Conservation (phyloP, 2,113 vertebrate genomes). For the Malurus cyaneus region DNA sequence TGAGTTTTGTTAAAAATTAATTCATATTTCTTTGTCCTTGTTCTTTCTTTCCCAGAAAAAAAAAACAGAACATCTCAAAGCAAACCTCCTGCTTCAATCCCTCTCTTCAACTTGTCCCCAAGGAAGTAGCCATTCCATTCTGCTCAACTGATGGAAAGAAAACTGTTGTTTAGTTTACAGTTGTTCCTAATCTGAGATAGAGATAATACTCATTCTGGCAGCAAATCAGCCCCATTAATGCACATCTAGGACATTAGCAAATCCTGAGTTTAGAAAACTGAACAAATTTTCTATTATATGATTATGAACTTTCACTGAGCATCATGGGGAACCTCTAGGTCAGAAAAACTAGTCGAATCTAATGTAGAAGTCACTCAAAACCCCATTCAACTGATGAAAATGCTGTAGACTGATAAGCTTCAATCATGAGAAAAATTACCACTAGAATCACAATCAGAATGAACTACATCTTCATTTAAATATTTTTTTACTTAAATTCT, state of each 20-base stretch:
- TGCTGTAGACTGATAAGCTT: background rate
- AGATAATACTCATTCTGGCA: background rate
- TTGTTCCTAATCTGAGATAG: background rate
- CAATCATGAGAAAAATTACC: background rate
- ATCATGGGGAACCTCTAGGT: background rate
- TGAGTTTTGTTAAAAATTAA: background rate
- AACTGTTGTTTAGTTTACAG: background rate
- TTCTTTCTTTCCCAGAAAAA: background rate
- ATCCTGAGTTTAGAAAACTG: background rate
- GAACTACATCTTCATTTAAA: background rate
- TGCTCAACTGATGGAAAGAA: background rate
- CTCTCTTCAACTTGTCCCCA: background rate
- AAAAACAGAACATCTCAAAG: background rate
- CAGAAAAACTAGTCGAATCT: background rate
- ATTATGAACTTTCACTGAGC: background rate
- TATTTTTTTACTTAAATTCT: background rate
- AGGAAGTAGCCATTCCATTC: background rate
- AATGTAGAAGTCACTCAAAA: background rate
- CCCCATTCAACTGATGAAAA: background rate
- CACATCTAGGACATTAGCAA: background rate
- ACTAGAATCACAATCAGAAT: background rate
- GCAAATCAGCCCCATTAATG: background rate
- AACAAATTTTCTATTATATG: background rate
- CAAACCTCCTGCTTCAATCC: background rate
- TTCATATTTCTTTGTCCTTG: background rate